Percentiles rank a stretch among this genome's conserved stretches.
These are phyloP conservation scores for Oryzias melastigma DNA, from an alignment of 2,113 vertebrate genomes.

Conservation along the genomic window DNA sequence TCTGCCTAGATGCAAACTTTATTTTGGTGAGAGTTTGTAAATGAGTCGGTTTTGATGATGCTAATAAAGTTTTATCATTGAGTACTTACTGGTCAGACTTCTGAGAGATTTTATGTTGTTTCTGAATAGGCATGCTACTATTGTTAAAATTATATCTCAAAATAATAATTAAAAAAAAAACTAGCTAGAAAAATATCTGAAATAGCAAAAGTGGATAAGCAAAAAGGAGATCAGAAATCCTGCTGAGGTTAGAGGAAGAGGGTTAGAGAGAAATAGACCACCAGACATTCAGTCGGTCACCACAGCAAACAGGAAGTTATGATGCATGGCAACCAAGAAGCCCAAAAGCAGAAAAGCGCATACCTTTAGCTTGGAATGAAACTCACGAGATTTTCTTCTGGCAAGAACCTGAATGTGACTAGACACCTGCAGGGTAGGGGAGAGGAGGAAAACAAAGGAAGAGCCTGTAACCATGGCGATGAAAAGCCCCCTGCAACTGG, in stretches of 20 bases:
- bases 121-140: conserved; percentile 22
- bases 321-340: conserved; percentile 93
- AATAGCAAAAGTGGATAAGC: conserved; percentile 25
- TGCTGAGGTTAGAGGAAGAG: conserved; percentile 79
- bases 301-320: conserved; percentile 89
- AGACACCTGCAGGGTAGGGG: conserved; percentile 99
- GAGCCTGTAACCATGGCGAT: conserved; percentile 99
- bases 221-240: conserved; percentile 37
- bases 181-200: conserved; percentile 5
- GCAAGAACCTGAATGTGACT: conserved; percentile 99
- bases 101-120: conserved; percentile 3
- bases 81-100: conserved; percentile 6
- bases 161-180: conserved; percentile 26
- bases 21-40: no score
- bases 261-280: conserved; percentile 84
- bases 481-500: conserved; percentile 99
- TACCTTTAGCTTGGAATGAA: conserved; percentile 99
- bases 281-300: conserved; percentile 86
- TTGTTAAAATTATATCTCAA: conserved; percentile 56
- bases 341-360: conserved; percentile 99
- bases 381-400: conserved; percentile 99
- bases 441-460: conserved; percentile 99
- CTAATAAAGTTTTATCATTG: not conserved
- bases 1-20: no score
- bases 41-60: no score